A percentile compares a stretch with the other conserved stretches of the same genome.
phyloP scores from a whole-genome alignment of 2,888 invertebrate species.

The Pterostichus niger region DNA sequence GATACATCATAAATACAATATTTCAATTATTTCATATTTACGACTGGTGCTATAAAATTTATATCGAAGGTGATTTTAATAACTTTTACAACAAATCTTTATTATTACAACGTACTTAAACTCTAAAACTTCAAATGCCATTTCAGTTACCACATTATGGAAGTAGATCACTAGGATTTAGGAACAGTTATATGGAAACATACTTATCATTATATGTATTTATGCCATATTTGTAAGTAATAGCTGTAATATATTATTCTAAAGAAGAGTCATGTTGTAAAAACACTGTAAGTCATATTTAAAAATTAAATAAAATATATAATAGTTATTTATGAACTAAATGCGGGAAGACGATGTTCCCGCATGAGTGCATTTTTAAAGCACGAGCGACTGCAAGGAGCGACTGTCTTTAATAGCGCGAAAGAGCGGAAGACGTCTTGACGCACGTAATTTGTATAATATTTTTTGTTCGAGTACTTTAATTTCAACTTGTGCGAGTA shows the following conservation, averaged over 20 bases:
- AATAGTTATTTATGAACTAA: too few species aligned
- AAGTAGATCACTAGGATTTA: conserved; percentile 25
- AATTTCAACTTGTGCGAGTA: too few species aligned
- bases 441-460: too few species aligned
- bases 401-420: too few species aligned
- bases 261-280: neutral
- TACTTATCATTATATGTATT: neutral
- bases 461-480: too few species aligned
- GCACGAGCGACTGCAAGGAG: too few species aligned
- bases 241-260: conserved; percentile 22
- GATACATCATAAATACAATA: conserved; percentile 26
- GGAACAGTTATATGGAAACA: neutral
- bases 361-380: too few species aligned
- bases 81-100: neutral
- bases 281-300: conserved; percentile 11
- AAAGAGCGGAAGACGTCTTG: too few species aligned
- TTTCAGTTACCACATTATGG: neutral
- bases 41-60: conserved; percentile 13
- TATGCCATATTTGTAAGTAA: conserved; percentile 18
- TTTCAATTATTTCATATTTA: conserved; percentile 14
- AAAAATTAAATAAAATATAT: neutral
- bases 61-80: conserved; percentile 1
- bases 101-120: neutral
- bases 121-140: neutral
- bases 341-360: too few species aligned